Conservation (phyloP, 2,113 vertebrate species). For the Mustelus asterias region DNA sequence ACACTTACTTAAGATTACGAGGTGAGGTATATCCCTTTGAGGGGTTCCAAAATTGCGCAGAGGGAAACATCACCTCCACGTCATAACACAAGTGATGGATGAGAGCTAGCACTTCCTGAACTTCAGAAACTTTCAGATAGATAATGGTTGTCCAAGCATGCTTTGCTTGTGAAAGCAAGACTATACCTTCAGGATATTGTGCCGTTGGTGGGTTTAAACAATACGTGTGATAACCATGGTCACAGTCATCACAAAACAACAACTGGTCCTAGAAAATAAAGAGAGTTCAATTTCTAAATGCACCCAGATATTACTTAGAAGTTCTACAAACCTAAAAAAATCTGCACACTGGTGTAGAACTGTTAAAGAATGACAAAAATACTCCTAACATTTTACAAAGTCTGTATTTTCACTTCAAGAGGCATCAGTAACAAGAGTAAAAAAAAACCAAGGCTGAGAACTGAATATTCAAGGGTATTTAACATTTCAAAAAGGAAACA, state of each 20-base stretch:
- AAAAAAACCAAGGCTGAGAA: too few relatives aligned
- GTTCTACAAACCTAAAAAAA: not conserved
- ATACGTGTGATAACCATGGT: conserved; percentile 98
- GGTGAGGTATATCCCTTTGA: too few relatives aligned
- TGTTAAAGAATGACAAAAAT: not conserved
- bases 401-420: not conserved
- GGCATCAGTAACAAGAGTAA: too few relatives aligned
- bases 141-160: not conserved
- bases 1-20: too few relatives aligned
- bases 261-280: conserved; percentile 72
- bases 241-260: conserved; percentile 96
- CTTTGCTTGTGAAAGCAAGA: not conserved
- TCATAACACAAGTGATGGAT: too few relatives aligned
- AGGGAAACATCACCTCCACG: too few relatives aligned
- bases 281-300: not conserved
- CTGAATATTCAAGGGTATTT: too few relatives aligned
- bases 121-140: not conserved
- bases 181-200: conserved; percentile 88
- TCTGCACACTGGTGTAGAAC: not conserved
- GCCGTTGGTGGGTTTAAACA: conserved; percentile 93
- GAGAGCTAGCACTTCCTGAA: not conserved
- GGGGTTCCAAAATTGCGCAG: too few relatives aligned
- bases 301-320: not conserved
- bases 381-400: not conserved
- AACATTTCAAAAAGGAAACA: too few relatives aligned